Percentiles rank a stretch among this genome's conserved stretches.
Conservation (phyloP, 2,113 vertebrate species). For the Entelurus aequoreus region DNA sequence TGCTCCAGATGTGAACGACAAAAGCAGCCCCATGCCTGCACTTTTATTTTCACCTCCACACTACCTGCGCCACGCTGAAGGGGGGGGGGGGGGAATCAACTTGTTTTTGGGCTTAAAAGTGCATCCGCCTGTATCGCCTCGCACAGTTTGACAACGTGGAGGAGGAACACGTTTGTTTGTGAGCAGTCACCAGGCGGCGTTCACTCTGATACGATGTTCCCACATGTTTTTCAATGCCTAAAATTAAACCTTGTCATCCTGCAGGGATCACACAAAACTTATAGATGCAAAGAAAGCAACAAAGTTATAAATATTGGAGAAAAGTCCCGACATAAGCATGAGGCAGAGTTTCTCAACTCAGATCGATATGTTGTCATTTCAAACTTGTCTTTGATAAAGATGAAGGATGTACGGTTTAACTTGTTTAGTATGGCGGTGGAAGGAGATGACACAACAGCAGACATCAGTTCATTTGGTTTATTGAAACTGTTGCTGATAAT, state of each 20-base stretch:
- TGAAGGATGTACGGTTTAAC: no score
- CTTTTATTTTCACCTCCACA: constrained; percentile 13
- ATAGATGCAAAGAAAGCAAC: neutral
- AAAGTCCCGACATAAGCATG: no score
- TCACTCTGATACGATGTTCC: neutral
- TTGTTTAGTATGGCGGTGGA: no score
- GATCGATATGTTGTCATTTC: no score
- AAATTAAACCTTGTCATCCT: neutral
- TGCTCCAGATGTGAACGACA: constrained; percentile 3
- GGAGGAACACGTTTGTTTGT: neutral
- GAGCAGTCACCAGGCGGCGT: neutral
- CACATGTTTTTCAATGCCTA: neutral
- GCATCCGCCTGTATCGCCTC: neutral
- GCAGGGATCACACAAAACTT: neutral
- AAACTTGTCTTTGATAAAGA: no score
- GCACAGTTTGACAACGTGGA: constrained; percentile 5
- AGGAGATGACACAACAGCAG: no score
- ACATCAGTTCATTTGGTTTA: no score
- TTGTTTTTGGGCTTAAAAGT: constrained; percentile 9
- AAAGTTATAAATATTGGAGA: neutral
- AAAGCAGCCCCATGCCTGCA: constrained; percentile 6
- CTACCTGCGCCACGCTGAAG: constrained; percentile 5
- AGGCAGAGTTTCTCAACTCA: no score
- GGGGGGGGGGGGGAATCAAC: neutral
- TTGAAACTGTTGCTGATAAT: no score